These are phyloP conservation scores for Meloidogyne exigua DNA, from an alignment of 1,140 invertebrate genomes.

Conservation along the genomic window DNA sequence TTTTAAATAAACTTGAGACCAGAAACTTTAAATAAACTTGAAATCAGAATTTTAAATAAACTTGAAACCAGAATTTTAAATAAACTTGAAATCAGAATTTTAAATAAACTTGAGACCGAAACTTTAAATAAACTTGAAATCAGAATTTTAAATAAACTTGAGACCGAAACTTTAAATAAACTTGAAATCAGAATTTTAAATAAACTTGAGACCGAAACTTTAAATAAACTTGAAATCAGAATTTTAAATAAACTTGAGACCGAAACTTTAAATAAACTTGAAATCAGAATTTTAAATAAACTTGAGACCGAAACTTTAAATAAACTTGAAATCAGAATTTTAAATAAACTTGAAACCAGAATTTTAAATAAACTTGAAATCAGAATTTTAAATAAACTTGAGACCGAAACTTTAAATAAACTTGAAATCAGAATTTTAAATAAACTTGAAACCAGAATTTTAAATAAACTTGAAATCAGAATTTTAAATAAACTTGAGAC, in stretches of 20 bases:
- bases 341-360: no score
- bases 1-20: no score
- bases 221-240: neutral
- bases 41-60: no score
- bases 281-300: neutral
- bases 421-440: no score
- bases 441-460: constrained; percentile 14
- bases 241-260: constrained; percentile 12
- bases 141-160: constrained; percentile 7
- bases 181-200: constrained; percentile 6
- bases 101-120: constrained; percentile 8
- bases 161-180: neutral
- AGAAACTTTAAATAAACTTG: no score
- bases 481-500: no score
- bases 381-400: constrained; percentile 7
- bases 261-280: neutral
- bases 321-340: constrained; percentile 7
- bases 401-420: neutral
- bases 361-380: neutral
- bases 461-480: neutral
- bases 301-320: constrained; percentile 6
- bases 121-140: neutral
- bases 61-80: no score
- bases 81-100: no score
- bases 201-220: no score